Conservation (phyloP, 2,113 vertebrate species). For the Zosterops lateralis region DNA sequence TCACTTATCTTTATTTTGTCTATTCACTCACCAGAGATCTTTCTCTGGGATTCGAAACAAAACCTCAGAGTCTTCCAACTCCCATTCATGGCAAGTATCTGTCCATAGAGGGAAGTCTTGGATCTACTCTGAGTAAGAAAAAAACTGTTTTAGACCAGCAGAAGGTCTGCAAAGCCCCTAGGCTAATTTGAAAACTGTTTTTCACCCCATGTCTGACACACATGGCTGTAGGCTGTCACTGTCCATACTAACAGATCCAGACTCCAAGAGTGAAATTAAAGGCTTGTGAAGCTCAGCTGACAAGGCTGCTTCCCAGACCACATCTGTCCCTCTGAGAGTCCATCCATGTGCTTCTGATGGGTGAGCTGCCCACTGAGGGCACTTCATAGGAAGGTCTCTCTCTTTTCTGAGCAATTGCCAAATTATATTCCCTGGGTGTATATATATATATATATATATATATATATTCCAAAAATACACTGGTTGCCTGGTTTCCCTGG, state of each 20-base stretch:
- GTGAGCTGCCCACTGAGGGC: neutral
- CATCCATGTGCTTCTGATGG: neutral
- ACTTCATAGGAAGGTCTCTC: neutral
- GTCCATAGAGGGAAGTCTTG: neutral
- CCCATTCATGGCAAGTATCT: neutral
- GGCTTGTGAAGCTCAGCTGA: neutral
- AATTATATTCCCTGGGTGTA: neutral
- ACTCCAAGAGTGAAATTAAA: neutral
- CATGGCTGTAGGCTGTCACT: neutral
- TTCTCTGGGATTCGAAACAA: neutral
- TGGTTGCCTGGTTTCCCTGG: neutral
- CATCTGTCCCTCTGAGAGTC: neutral
- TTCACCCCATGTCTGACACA: neutral
- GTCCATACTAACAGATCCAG: accelerated
- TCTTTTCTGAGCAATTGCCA: neutral
- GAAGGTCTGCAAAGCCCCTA: neutral
- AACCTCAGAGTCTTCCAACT: neutral
- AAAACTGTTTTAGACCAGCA: neutral
- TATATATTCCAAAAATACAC: neutral
- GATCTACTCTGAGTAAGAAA: neutral
- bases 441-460: neutral
- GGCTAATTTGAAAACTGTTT: neutral
- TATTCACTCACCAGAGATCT: neutral
- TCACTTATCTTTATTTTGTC: neutral
- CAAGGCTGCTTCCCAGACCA: neutral